Evolutionary conservation across 2,797 vertebrate species (phyloP).

Genomic region (Hozukius guyotensis): DNA sequence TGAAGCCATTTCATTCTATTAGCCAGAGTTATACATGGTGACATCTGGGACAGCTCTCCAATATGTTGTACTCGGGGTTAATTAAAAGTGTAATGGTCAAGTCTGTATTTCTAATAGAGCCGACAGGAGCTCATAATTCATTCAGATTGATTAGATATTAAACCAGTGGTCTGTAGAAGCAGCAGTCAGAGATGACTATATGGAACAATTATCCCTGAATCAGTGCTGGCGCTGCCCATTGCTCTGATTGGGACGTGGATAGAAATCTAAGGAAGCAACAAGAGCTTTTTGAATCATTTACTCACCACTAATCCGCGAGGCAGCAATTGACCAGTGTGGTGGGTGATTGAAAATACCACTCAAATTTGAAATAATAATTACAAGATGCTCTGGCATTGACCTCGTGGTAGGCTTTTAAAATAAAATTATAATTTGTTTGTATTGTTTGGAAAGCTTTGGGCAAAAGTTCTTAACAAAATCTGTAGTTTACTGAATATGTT

Average conservation of each 20-base stretch:
- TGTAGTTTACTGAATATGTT: neutral
- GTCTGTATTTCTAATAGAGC: conserved; percentile 68
- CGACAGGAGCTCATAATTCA: conserved; percentile 67
- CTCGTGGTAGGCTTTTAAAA: neutral
- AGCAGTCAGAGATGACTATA: conserved; percentile 28
- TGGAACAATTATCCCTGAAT: conserved; percentile 46
- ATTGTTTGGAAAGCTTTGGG: neutral
- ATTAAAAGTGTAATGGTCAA: conserved; percentile 77
- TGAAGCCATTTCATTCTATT: conserved; percentile 63
- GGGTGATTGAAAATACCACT: neutral
- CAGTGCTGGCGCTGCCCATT: conserved; percentile 9
- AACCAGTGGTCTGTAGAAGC: conserved; percentile 57
- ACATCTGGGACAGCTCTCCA: conserved; percentile 61
- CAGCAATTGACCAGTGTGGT: neutral
- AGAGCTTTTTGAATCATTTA: neutral
- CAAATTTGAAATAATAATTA: neutral
- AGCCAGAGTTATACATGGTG: conserved; percentile 50
- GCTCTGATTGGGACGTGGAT: conserved; percentile 22
- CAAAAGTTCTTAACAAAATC: neutral
- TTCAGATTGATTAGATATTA: conserved; percentile 70
- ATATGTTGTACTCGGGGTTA: conserved; percentile 69
- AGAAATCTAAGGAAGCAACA: conserved; percentile 24
- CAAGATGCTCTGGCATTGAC: neutral
- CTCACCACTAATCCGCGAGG: neutral
- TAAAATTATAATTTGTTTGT: neutral